Evolutionary conservation across 2,888 invertebrate genomes (phyloP).

Genomic region (Heteropelma amictum): DNA sequence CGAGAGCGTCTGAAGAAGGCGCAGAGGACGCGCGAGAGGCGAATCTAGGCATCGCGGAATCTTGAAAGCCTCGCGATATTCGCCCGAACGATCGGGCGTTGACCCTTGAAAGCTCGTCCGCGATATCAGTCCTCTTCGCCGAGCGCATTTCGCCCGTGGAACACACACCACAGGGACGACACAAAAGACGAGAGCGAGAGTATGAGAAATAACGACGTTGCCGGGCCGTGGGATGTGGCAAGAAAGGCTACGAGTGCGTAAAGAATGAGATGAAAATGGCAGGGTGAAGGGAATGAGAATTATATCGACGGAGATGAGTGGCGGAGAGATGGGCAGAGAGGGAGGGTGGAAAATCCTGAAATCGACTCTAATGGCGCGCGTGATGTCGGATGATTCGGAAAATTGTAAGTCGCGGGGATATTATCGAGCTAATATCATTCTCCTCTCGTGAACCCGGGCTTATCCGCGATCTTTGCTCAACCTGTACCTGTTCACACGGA

Average conservation of each 20-base stretch:
- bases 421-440: slow-evolving; percentile 71
- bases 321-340: neutral
- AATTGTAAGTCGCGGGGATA: slow-evolving; percentile 69
- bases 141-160: neutral
- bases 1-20: slow-evolving; percentile 22
- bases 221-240: neutral
- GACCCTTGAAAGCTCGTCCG: neutral
- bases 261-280: neutral
- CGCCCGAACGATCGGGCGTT: neutral
- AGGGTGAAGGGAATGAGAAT: neutral
- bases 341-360: slow-evolving; percentile 44
- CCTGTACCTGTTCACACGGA: slow-evolving; percentile 3
- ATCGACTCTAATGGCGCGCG: slow-evolving; percentile 60
- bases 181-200: neutral
- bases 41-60: neutral
- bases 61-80: slow-evolving; percentile 2
- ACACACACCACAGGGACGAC: neutral
- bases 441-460: slow-evolving; percentile 46
- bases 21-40: neutral
- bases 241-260: neutral
- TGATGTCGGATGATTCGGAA: slow-evolving; percentile 69
- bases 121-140: neutral
- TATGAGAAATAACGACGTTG: slow-evolving; percentile 1
- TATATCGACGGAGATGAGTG: neutral
- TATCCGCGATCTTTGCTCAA: slow-evolving; percentile 25